Evolutionary conservation across 2,797 vertebrate genomes (phyloP).

Genomic region (Kryptolebias ocellatus): DNA sequence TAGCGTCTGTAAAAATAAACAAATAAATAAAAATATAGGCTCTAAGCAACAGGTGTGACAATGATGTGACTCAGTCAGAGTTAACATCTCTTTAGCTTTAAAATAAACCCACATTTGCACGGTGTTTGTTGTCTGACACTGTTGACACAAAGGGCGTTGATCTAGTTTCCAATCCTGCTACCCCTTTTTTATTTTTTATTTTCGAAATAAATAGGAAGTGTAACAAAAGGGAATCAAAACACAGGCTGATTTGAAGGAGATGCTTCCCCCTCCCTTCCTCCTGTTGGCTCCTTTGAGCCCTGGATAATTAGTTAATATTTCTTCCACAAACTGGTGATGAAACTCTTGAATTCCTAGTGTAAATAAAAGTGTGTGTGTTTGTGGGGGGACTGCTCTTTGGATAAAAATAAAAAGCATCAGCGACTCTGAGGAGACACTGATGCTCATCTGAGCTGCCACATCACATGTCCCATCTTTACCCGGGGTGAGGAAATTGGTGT

Average conservation of each 20-base stretch:
- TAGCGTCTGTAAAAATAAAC: background rate
- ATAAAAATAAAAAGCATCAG: conserved; percentile 13
- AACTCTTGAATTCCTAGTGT: too few species aligned
- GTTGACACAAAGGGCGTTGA: background rate
- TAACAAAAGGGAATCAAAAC: too few species aligned
- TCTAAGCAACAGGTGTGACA: conserved; percentile 68
- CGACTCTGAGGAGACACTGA: conserved; percentile 15
- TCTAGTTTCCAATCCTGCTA: background rate
- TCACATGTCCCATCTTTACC: background rate
- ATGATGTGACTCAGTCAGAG: background rate
- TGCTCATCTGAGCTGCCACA: conserved; percentile 15
- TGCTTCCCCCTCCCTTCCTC: too few species aligned
- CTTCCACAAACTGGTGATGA: too few species aligned
- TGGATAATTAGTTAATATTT: too few species aligned
- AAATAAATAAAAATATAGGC: background rate
- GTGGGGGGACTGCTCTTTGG: background rate
- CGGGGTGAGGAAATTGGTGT: background rate
- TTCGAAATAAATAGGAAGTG: too few species aligned
- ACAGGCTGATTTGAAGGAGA: too few species aligned
- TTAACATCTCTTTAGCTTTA: background rate
- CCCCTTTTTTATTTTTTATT: background rate
- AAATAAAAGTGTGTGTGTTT: too few species aligned
- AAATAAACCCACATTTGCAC: background rate
- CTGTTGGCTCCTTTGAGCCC: too few species aligned
- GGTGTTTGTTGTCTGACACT: background rate